These are phyloP conservation scores for Chloroclysta siterata DNA, from an alignment of 2,888 invertebrate genomes.

Conservation along the genomic window DNA sequence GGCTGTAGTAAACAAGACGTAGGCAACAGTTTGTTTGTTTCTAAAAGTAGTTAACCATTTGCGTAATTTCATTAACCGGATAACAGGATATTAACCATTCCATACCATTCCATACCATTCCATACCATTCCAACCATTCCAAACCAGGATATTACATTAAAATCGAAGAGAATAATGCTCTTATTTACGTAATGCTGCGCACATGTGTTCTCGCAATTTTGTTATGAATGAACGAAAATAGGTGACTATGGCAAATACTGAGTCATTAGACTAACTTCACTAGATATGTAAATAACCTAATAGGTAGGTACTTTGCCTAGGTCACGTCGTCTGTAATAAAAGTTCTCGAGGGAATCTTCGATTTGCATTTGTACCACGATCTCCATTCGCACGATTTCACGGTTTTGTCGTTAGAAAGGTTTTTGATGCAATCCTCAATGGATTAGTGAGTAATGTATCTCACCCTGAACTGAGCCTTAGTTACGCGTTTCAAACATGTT, in stretches of 20 bases:
- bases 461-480: too few species aligned
- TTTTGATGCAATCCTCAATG: too few species aligned
- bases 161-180: neutral
- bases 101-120: too few species aligned
- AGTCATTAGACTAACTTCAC: neutral
- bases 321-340: too few species aligned
- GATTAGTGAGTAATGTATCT: too few species aligned
- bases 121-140: too few species aligned
- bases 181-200: neutral
- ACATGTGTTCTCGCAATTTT: neutral
- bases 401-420: too few species aligned
- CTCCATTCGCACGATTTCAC: too few species aligned
- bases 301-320: too few species aligned
- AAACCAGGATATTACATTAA: neutral
- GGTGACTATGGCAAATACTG: neutral
- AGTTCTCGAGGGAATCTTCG: too few species aligned
- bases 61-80: neutral
- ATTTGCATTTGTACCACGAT: too few species aligned
- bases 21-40: neutral
- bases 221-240: slow-evolving; percentile 9
- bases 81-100: neutral
- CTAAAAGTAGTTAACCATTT: neutral
- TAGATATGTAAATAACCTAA: neutral
- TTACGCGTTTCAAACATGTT: too few species aligned
- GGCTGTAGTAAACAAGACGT: neutral